These are phyloP conservation scores for Bombyx mandarina DNA, from an alignment of 1,140 invertebrate species.

Conservation along the genomic window DNA sequence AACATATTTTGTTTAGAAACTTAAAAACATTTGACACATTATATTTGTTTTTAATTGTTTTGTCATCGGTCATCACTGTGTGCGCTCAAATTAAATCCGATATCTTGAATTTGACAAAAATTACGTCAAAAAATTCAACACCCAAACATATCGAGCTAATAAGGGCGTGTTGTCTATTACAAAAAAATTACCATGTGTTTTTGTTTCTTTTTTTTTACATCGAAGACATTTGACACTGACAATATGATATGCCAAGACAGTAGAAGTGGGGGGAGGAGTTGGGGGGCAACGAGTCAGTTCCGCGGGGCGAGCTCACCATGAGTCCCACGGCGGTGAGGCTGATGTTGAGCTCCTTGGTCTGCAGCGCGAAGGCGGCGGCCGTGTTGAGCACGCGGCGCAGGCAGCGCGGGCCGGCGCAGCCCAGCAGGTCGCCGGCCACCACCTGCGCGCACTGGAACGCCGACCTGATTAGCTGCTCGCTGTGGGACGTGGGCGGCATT, in stretches of 20 bases:
- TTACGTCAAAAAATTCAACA: too few relatives aligned
- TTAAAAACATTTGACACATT: too few relatives aligned
- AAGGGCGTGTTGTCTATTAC: too few relatives aligned
- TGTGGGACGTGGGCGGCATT: constrained; percentile 31
- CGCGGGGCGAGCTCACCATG: constrained; percentile 76
- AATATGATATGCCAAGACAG: too few relatives aligned
- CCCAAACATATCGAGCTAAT: too few relatives aligned
- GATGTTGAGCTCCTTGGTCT: constrained; percentile 97
- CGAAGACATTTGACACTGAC: background rate
- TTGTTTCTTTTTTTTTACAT: background rate
- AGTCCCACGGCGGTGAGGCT: constrained; percentile 97
- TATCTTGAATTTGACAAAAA: too few relatives aligned
- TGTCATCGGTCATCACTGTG: too few relatives aligned
- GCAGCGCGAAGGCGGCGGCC: constrained; percentile 95
- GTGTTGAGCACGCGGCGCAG: constrained; percentile 94
- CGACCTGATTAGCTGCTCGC: constrained; percentile 91
- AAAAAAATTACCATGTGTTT: background rate
- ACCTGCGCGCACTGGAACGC: constrained; percentile 97
- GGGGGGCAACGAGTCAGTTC: too few relatives aligned
- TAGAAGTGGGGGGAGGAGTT: too few relatives aligned
- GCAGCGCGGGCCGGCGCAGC: constrained; percentile 87
- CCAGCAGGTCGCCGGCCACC: constrained; percentile 96
- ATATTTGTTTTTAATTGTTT: too few relatives aligned
- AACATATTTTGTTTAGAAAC: too few relatives aligned
- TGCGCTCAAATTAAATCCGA: too few relatives aligned